Base-by-base conservation (phyloP, 30 jellyfish, hydroid and myxozoan species). In the Aurelia sp. region DNA sequence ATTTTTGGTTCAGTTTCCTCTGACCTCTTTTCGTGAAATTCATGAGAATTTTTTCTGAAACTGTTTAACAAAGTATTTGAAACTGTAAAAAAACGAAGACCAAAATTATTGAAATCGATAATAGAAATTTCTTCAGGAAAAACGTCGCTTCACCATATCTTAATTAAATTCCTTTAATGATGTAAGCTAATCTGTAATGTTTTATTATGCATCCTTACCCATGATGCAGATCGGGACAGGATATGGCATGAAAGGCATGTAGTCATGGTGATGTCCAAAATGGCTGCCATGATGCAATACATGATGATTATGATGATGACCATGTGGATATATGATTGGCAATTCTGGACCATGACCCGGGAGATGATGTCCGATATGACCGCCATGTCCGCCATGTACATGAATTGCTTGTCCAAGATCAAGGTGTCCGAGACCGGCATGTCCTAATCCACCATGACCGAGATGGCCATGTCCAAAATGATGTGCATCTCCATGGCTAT, bases 221-320 rank as follows among this genome's bases (percentile, higher is more conserved):
- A 82, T 82, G 40, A 70, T 72, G 21, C 92, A 82, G 73, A 82
- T 30, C n/a, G 92, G 92, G 71, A 82, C 47, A 4, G 85, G 31
- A 55, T 53, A 82, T 6, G 92, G 92, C 73, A 33, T 69, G 79
- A 27, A 55, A 27, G 62, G 62, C 62, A 69, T 4, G 78, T 13
- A 37, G 78, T 73, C 37, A 55, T 75, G 86, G 71, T 75, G 86
- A 22, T 55, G 66, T 31, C 40, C 60, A 73, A 37, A 35, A 50
- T 35, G 86, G 86, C 47, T 27, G 62, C 79, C 60, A 53, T 74
- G 78, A n/a, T 71, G 82, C 41, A 40, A 8, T 4, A n/a, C 48
- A 30, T 71, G 70, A 30, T 71, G 68, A 47, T 41, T 20, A 41
- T 47, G 82, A 30, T 71, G 82, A 47, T 17, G 52, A 17, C n/a